These are phyloP conservation scores for Oceanites oceanicus DNA, from an alignment of 2,113 vertebrate species.

Conservation along the genomic window DNA sequence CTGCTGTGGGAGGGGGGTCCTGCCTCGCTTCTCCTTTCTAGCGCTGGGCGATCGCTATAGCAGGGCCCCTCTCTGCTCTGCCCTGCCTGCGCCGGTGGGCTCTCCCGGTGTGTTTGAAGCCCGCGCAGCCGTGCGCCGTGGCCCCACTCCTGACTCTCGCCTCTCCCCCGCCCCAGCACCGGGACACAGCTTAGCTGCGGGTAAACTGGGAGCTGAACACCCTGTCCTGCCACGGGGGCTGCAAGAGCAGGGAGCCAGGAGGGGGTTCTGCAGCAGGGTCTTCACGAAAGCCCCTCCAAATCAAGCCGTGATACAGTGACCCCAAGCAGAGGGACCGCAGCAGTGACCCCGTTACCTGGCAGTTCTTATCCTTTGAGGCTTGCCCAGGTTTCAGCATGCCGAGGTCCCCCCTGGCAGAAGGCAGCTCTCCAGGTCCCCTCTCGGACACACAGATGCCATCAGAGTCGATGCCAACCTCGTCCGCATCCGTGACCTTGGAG, in stretches of 20 bases:
- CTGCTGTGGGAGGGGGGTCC: neutral
- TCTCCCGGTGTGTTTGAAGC: neutral
- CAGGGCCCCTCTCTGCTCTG: neutral
- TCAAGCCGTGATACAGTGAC: neutral
- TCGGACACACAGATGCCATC: slow-evolving; percentile 61
- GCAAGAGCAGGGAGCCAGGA: neutral
- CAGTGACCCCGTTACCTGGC: slow-evolving; percentile 40
- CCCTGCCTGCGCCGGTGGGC: neutral
- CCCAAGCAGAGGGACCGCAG: neutral
- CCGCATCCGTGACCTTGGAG: slow-evolving; percentile 53
- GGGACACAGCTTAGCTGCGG: accelerated
- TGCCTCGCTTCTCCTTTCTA: neutral
- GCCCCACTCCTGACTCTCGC: neutral
- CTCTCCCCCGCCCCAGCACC: neutral
- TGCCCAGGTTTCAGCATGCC: slow-evolving; percentile 75
- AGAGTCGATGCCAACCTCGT: slow-evolving; percentile 27
- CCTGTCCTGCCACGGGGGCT: neutral
- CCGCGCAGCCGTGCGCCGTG: accelerated
- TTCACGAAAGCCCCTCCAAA: neutral
- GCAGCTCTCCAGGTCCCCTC: slow-evolving; percentile 76
- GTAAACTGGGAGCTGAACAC: neutral
- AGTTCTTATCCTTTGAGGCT: slow-evolving; percentile 42
- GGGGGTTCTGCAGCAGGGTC: neutral
- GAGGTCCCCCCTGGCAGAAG: slow-evolving; percentile 76
- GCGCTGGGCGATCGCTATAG: accelerated